Evolutionary conservation across 2,797 vertebrate species (phyloP), one percentile per base, ranked within the genome.

Genomic region (Gadopsis bispinosus): DNA sequence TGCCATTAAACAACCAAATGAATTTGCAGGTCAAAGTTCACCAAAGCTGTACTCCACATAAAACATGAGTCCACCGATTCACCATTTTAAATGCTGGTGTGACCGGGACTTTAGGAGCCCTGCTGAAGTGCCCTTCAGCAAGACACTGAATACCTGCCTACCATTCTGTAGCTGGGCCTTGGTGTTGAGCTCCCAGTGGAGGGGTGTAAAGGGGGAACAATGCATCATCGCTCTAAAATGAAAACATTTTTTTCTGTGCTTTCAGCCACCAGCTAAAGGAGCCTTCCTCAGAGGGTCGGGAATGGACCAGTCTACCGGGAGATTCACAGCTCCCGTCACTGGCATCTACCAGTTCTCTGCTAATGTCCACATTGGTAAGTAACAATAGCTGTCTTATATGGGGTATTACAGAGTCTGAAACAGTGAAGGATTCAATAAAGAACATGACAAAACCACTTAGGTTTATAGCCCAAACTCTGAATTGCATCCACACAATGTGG

Each of bases 331-430:
- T 26, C 96, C 97, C 0, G 82, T 97, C 81, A 95, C 96, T 0
- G 97, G 97, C 81, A 98, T 99, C 94, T 99, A 99, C 95, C 98
- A 98, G 92, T 98, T 99, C 85, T 99, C 97, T 39, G 97, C 97
- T 83, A 98, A 97, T 11, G 87, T 99, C 79, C 97, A 99, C 62
- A 87, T 99, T 9, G 98, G 98, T 99, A 95, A 96, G 73, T 81
- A 45, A 59, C 51, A 64, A 3, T 54, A 58, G 73, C 16, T 64
- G 53, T 75, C 26, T 70, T 65, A 35, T 62, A 39, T 53, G 9
- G 20, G 12, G 1, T 64, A 29, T 83, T 53, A 55, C 22, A 29
- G n/a, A 51, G 16, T 33, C 37, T 71, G 1, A 76, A 62, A 29
- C 19, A 20, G 56, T 45, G 16, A 50, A 26, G 26, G 26, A 56